phyloP scores from a whole-genome alignment of 2,888 invertebrate genomes.

The Pristionchus japonicus region DNA sequence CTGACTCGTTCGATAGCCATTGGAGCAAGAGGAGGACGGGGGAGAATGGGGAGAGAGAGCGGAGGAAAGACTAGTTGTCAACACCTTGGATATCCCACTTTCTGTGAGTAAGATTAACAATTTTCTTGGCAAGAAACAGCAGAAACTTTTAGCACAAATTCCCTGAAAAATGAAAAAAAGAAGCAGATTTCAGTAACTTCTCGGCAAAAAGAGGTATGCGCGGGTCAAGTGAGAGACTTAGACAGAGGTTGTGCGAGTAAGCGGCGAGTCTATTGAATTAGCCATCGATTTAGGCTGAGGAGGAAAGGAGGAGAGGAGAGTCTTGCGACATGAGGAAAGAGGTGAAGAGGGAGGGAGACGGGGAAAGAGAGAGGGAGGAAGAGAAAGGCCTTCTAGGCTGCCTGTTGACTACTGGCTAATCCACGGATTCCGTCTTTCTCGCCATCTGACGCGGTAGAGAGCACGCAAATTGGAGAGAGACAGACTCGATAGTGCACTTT shows the following conservation, averaged over 20 bases:
- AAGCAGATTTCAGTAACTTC: too few species aligned
- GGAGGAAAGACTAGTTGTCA: neutral
- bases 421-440: neutral
- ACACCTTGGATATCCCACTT: neutral
- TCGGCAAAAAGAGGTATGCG: neutral
- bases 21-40: neutral
- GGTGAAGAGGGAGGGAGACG: neutral
- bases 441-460: neutral
- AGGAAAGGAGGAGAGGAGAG: neutral
- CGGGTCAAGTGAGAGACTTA: too few species aligned
- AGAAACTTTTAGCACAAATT: too few species aligned
- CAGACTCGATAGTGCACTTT: neutral
- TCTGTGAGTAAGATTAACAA: too few species aligned
- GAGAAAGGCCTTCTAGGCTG: neutral
- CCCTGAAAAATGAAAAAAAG: neutral
- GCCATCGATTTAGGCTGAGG: constrained; percentile 28
- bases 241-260: neutral
- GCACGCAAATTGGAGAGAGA: neutral
- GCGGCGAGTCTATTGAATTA: constrained; percentile 29
- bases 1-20: constrained; percentile 33
- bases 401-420: neutral
- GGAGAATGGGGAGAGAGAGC: neutral
- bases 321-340: neutral
- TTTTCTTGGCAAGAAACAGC: too few species aligned
- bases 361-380: neutral